These are phyloP conservation scores for Thymelicus lineola DNA, from an alignment of 2,888 invertebrate species.

Conservation along the genomic window DNA sequence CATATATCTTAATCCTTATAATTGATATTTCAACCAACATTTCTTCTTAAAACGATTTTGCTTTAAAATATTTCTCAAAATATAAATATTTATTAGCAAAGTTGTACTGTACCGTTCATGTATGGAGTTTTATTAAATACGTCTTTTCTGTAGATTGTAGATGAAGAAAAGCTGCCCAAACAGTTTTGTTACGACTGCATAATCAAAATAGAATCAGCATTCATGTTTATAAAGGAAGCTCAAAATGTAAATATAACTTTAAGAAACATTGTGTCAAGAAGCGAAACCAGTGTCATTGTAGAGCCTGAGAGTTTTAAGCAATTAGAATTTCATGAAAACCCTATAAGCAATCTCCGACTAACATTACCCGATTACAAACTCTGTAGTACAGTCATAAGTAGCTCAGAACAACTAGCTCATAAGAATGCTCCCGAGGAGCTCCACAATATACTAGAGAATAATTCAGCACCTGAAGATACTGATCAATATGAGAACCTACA, in stretches of 20 bases:
- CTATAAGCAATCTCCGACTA: constrained; percentile 51
- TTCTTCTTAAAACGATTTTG: too few species aligned
- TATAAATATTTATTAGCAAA: too few species aligned
- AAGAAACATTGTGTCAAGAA: constrained; percentile 64
- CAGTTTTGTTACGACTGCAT: constrained; percentile 80
- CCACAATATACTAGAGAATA: constrained; percentile 37
- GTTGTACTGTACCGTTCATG: too few species aligned
- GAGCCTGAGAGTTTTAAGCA: constrained; percentile 53
- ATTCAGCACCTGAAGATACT: constrained; percentile 18
- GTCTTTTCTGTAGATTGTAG: constrained; percentile 54
- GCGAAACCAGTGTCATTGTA: constrained; percentile 63
- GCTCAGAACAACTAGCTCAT: constrained; percentile 45
- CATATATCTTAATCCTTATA: too few species aligned
- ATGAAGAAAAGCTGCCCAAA: constrained; percentile 75
- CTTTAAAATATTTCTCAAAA: too few species aligned
- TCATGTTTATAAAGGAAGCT: constrained; percentile 75
- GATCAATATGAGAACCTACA: constrained; percentile 30
- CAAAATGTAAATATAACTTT: constrained; percentile 67
- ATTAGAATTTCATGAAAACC: constrained; percentile 39
- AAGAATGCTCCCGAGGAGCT: constrained; percentile 36
- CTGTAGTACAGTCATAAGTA: constrained; percentile 51
- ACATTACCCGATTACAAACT: constrained; percentile 65
- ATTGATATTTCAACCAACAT: too few species aligned
- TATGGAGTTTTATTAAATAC: neutral
- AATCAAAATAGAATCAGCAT: constrained; percentile 77